Conservation (phyloP, 2,888 invertebrate genomes). For the Eledone cirrhosa region DNA sequence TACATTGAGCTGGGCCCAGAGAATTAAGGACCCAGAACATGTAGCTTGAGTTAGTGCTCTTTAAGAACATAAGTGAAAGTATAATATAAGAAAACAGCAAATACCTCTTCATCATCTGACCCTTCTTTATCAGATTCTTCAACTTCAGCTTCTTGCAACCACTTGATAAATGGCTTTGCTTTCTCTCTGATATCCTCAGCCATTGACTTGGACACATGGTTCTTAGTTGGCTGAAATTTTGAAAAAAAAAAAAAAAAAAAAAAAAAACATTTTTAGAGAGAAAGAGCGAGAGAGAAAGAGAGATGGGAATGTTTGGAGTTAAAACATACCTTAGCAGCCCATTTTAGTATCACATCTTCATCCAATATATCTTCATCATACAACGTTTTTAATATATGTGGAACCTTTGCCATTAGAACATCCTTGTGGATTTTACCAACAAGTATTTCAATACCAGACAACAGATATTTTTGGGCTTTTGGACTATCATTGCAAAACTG, state of each 20-base stretch:
- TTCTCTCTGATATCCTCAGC: slow-evolving; percentile 90
- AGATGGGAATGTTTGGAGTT: background rate
- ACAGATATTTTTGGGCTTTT: slow-evolving; percentile 78
- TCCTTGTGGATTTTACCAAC: slow-evolving; percentile 82
- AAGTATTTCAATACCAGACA: slow-evolving; percentile 91
- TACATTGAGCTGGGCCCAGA: too few species aligned
- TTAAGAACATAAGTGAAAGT: too few species aligned
- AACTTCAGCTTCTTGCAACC: slow-evolving; percentile 93
- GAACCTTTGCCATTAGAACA: slow-evolving; percentile 84
- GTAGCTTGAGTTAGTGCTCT: too few species aligned
- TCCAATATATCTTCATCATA: slow-evolving; percentile 96
- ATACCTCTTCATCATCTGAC: slow-evolving; percentile 76
- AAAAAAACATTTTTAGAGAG: too few species aligned
- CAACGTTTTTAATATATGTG: slow-evolving; percentile 87
- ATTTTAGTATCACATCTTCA: slow-evolving; percentile 92
- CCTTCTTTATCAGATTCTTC: slow-evolving; percentile 82
- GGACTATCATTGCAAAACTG: slow-evolving; percentile 67
- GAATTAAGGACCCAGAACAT: too few species aligned
- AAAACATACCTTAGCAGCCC: slow-evolving; percentile 84
- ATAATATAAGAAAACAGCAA: too few species aligned
- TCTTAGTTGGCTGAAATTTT: slow-evolving; percentile 73
- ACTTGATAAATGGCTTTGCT: slow-evolving; percentile 92
- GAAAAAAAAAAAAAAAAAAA: background rate
- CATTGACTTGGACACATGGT: slow-evolving; percentile 84
- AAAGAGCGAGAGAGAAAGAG: background rate